Evolutionary conservation across 1,140 invertebrate genomes (phyloP), one percentile per base, ranked within the genome.

Genomic region (Lepidurus couesii): DNA sequence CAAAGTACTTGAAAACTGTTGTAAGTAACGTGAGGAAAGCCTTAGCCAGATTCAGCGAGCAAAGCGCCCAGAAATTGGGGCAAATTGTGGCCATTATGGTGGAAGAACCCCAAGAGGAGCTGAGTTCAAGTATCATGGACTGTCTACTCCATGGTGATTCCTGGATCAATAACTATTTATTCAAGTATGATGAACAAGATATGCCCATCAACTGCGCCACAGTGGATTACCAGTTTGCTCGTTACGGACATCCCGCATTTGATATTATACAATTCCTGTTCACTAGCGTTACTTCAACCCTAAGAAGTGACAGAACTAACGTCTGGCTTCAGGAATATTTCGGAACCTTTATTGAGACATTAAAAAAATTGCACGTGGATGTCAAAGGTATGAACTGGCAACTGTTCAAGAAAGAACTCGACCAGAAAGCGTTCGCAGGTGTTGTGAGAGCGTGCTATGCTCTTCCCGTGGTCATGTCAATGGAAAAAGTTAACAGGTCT

Each of bases 401-500:
- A 65, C 16, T 65, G 13, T 65, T 65, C 53, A 65, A 65, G 53
- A 65, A 65, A 65, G 53, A 65, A 65, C 16, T 65, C 6, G 53
- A 65, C n/a, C 53, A 65, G 53, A 13, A 21, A 65, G 16, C 53
- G 21, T 65, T 65, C 53, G 53, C 53, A 65, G 53, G 53, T 65
- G 53, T 65, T 21, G 8, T 65, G 21, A 65, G 53, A 65, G 53
- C 53, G n/a, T 65, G 53, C 53, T 65, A 65, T 65, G 53, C 13
- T 3, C 53, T 65, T 13, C 53, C 53, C 9, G 53, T 65, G 13
- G 21, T 65, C 8, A 65, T 65, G 53, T 65, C 53, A 13, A 65
- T 65, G 53, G 53, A 65, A 9, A 65, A 65, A 65, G 53, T 65
- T n/a, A 65, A 65, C 53, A 13, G 53, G 53, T 65, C 53, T 65